Conservation (phyloP, 2,113 vertebrate species). For the Hoplias malabaricus region DNA sequence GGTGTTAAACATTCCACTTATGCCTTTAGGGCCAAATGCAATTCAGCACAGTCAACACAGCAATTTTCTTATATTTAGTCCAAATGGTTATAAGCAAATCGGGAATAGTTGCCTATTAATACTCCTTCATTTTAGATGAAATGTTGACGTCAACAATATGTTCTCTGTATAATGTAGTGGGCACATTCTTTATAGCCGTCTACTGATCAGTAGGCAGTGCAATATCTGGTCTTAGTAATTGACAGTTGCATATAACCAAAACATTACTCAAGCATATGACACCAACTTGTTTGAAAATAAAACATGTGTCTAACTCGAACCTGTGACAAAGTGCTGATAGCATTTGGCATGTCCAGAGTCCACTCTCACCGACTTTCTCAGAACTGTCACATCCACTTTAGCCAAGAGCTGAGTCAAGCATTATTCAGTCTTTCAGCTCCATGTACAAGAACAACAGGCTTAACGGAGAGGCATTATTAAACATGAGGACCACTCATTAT, state of each 20-base stretch:
- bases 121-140: too few relatives aligned
- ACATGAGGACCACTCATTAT: conserved; percentile 35
- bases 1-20: too few relatives aligned
- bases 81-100: too few relatives aligned
- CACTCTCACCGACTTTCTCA: conserved; percentile 8
- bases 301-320: not conserved
- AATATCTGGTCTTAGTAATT: not conserved
- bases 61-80: too few relatives aligned
- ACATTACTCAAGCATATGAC: not conserved
- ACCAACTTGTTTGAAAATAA: not conserved
- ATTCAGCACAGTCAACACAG: too few relatives aligned
- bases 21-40: too few relatives aligned
- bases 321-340: not conserved
- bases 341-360: conserved; percentile 11
- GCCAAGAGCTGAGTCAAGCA: conserved; percentile 24
- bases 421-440: conserved; percentile 7
- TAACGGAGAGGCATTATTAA: conserved; percentile 40
- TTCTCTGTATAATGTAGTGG: too few relatives aligned
- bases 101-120: too few relatives aligned
- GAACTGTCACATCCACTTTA: conserved; percentile 8
- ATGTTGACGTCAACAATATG: too few relatives aligned
- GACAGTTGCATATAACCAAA: not conserved
- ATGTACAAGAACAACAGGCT: conserved; percentile 12
- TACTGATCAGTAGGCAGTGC: not conserved
- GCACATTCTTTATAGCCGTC: too few relatives aligned